phyloP scores from a whole-genome alignment of 2,113 vertebrate genomes.

The Eulemur macaco region DNA sequence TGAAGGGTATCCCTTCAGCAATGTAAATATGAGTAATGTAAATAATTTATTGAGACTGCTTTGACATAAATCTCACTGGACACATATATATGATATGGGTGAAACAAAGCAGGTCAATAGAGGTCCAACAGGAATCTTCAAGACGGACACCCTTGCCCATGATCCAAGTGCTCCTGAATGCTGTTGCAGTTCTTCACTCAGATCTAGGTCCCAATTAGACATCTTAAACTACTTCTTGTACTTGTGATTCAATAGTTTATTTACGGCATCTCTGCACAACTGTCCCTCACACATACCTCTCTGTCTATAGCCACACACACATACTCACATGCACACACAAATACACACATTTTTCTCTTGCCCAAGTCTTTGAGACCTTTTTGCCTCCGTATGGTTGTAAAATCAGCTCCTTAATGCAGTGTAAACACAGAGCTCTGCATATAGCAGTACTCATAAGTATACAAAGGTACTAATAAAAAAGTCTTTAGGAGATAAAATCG shows the following conservation, averaged over 20 bases:
- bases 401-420: neutral
- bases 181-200: neutral
- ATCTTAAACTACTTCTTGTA: neutral
- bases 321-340: neutral
- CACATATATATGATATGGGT: neutral
- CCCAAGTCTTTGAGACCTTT: neutral
- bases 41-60: neutral
- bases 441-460: neutral
- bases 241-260: neutral
- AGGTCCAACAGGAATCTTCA: neutral
- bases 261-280: neutral
- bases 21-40: neutral
- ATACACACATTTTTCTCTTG: neutral
- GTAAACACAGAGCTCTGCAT: neutral
- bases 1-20: neutral
- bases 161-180: neutral
- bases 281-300: neutral
- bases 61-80: neutral
- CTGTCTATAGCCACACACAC: neutral
- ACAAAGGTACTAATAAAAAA: neutral
- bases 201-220: neutral
- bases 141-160: accelerated
- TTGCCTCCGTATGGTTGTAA: neutral
- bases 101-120: neutral
- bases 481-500: neutral